A percentile compares a stretch with the other conserved stretches of the same genome.
These are phyloP conservation scores for Nannospalax galili DNA, from an alignment of 2,113 vertebrate species.

Conservation along the genomic window DNA sequence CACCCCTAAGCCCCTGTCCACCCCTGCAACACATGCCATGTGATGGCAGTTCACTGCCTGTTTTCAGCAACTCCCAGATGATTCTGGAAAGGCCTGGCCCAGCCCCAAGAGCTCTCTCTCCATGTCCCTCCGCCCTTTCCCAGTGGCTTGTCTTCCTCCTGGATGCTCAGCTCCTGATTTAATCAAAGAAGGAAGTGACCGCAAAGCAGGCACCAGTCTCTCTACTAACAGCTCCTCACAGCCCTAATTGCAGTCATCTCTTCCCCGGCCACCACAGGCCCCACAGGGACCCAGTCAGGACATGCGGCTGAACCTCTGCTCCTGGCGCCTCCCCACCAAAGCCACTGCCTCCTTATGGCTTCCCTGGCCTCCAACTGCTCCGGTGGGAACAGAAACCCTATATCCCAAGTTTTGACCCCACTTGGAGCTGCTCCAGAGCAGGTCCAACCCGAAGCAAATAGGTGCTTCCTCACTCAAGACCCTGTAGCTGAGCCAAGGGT, in stretches of 20 bases:
- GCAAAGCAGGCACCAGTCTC: slow-evolving; percentile 54
- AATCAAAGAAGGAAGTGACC: slow-evolving; percentile 71
- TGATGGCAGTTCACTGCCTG: neutral
- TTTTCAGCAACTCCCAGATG: slow-evolving; percentile 1
- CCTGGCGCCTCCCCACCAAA: slow-evolving; percentile 37
- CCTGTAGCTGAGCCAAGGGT: neutral
- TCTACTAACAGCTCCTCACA: slow-evolving; percentile 40
- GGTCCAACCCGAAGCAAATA: neutral
- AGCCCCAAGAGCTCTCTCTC: neutral
- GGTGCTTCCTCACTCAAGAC: neutral
- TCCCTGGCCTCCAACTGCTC: neutral
- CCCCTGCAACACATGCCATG: rapidly evolving
- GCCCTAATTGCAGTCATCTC: slow-evolving; percentile 57
- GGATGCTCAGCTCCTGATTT: slow-evolving; percentile 69
- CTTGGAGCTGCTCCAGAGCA: neutral
- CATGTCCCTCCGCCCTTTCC: neutral
- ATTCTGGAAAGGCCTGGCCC: slow-evolving; percentile 46
- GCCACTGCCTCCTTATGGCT: neutral
- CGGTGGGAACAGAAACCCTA: neutral
- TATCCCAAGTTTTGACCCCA: neutral
- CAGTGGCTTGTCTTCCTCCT: neutral
- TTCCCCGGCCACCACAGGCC: slow-evolving; percentile 21
- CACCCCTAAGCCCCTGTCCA: neutral
- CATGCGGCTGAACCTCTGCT: neutral
- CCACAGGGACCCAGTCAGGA: neutral